Evolutionary conservation across 2,797 vertebrate species (phyloP), one percentile per base, ranked within the genome.

Genomic region (Sebastes cheni): DNA sequence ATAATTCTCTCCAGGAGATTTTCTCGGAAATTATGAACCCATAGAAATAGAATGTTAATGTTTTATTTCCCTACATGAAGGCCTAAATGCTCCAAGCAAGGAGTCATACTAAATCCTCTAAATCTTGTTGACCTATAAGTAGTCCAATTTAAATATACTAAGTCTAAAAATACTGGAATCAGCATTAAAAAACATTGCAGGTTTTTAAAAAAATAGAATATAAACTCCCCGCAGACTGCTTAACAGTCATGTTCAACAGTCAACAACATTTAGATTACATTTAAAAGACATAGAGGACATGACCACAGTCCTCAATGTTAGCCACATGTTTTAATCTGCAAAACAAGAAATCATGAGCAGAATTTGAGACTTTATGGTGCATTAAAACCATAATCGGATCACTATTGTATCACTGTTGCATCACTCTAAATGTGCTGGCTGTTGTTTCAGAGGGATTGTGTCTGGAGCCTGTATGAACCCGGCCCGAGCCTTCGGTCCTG

Each of bases 381-480:
- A 32, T n/a, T 32, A 20, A 61, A 61, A 32, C 18, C 29, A 30
- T 29, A 61, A 60, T 30, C 42, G 14, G 16, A 18, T 46, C 42
- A 18, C 42, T 46, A 16, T 46, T 16, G 42, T 18, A 18, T 18
- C 42, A 46, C 14, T 46, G 14, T 18, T 46, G n/a, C 11, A n/a
- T 46, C 25, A 2, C 52, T 52, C 10, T 46, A 42, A 42, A 2
- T 66, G 67, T 77, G 52, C 52, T 65, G 23, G 0, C 13, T 82
- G 61, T 75, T 58, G 50, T 88, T 86, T 81, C 93, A 98, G 97
- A 27, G 97, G 95, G 0, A 10, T n/a, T 0, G 70, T 98, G 66
- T 99, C 98, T 0, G 98, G 98, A 83, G 96, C 94, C 46, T 99
- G 97, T 81, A 98, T 98, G 97, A 99, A 99, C 76, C 97, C 97